Base-by-base conservation (phyloP, 2,888 invertebrate species). In the Erebia aethiops region DNA sequence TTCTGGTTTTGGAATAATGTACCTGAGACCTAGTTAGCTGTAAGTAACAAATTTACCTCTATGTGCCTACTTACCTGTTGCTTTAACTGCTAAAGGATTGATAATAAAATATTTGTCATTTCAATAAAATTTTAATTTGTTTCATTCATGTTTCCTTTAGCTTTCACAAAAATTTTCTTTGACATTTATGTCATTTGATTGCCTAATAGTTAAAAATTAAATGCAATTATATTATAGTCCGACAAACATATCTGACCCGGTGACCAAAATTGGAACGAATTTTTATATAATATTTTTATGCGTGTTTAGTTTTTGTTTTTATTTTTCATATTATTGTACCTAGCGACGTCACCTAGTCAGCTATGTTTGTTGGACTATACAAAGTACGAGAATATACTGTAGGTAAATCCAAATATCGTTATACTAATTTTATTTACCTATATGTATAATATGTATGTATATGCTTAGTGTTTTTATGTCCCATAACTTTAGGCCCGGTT, bases 131-230 rank as follows among this genome's bases (percentile, higher is more conserved):
- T 54, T 16, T 16, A 54, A 10, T 54, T 54, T 54, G 16, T 54
- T 51, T 51, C 13, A 46, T 46, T 46, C 46, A 46, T 10, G 46
- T 35, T 46, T n/a, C 7, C 14, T 51, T n/a, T 52, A 52, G 18
- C 14, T 35, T 58, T 58, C 58, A 58, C 58, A 58, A 58, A 35
- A 54, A 16, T 52, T 52, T 58, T 58, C 58, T 58, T 58, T 41
- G 58, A 54, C 18, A 52, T 18, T 1, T 54, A 18, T 1, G 46
- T 46, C 46, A 13, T 46, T 16, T 54, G 10, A 52, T 10, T 16
- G 11, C 18, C 10, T 58, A 58, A n/a, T 58, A 26, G 13, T 58
- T 58, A 41, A 58, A n/a, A 58, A 62, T 62, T 62, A 62, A 62
- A 62, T 62, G 61, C 61, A 62, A 35, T 18, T 41, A 62, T 62